These are phyloP conservation scores for Paramisgurnus dabryanus DNA, from an alignment of 2,113 vertebrate genomes.

Conservation along the genomic window DNA sequence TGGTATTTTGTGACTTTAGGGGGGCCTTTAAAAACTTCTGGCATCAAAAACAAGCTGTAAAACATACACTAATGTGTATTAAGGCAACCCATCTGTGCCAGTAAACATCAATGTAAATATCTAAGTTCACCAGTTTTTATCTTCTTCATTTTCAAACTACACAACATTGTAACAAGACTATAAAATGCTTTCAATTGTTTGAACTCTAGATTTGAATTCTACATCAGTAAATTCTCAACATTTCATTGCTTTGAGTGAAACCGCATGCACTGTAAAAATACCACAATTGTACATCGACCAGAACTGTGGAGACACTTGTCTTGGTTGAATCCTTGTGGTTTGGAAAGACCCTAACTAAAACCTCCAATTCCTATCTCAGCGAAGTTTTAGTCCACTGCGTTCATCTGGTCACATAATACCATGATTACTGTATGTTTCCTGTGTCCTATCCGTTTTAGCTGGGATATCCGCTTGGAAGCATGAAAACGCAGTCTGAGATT, in stretches of 20 bases:
- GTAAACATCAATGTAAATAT: constrained; percentile 1
- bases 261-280: constrained; percentile 60
- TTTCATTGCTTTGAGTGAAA: constrained; percentile 57
- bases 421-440: constrained; percentile 18
- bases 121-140: background rate
- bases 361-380: constrained; percentile 57
- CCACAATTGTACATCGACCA: constrained; percentile 55
- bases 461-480: background rate
- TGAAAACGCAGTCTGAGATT: constrained; percentile 9
- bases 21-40: background rate
- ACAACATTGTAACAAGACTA: background rate
- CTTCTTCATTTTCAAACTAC: background rate
- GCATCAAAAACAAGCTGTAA: constrained; percentile 12
- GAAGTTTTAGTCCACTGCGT: constrained; percentile 15
- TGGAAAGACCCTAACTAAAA: constrained; percentile 40
- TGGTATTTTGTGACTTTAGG: background rate
- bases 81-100: background rate
- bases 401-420: constrained; percentile 17
- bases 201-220: background rate
- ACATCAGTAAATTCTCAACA: constrained; percentile 60
- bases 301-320: constrained; percentile 49
- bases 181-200: constrained; percentile 15
- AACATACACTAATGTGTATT: background rate
- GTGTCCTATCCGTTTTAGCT: constrained; percentile 11
- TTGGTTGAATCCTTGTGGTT: constrained; percentile 57